Evolutionary conservation across 2,888 invertebrate genomes (phyloP).

Genomic region (Lochmaea capreae): DNA sequence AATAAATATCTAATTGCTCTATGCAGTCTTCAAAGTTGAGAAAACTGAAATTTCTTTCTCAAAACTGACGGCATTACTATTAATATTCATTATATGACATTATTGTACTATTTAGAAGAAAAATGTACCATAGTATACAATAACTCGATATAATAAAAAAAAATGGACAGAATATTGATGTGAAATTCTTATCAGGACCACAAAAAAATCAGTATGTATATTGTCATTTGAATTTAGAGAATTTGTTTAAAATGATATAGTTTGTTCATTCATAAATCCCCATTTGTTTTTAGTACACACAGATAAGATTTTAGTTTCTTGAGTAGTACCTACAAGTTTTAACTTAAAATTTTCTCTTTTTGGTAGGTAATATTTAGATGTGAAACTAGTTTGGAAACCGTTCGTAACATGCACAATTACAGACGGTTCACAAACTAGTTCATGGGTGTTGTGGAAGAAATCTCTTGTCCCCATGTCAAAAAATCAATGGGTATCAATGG

Average conservation of each 20-base stretch:
- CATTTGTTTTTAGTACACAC: not conserved
- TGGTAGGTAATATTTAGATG: too few species aligned
- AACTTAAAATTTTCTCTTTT: too few species aligned
- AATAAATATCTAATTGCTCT: not conserved
- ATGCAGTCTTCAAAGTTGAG: not conserved
- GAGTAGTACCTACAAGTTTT: too few species aligned
- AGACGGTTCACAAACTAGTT: not conserved
- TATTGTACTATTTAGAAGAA: not conserved
- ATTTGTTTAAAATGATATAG: not conserved
- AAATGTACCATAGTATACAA: not conserved
- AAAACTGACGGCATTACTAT: too few species aligned
- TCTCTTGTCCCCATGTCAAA: not conserved
- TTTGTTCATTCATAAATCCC: not conserved
- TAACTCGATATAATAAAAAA: not conserved
- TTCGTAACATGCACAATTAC: not conserved
- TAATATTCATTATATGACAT: too few species aligned
- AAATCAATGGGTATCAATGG: not conserved
- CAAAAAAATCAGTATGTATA: not conserved
- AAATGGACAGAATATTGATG: not conserved
- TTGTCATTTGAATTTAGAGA: constrained; percentile 9
- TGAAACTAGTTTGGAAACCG: too few species aligned
- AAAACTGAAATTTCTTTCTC: too few species aligned
- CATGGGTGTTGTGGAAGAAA: not conserved
- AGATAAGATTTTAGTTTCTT: too few species aligned
- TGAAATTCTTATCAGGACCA: constrained; percentile 29